Evolutionary conservation across 2,797 vertebrate species (phyloP), one percentile per base, ranked within the genome.

Genomic region (Arctocebus calabarensis): DNA sequence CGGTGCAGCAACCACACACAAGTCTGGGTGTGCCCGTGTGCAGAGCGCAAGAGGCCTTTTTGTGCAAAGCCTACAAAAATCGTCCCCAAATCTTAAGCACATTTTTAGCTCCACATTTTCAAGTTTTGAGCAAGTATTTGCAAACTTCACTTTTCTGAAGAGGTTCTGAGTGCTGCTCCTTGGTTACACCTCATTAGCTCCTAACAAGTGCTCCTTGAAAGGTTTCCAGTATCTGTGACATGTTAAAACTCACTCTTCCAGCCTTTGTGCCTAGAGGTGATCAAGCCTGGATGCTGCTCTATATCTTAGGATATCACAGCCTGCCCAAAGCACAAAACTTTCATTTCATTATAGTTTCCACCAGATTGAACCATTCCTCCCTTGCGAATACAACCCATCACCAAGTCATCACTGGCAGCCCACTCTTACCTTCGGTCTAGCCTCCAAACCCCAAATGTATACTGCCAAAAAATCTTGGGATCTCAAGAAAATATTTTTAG

Each of bases 91-190:
- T 20, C 84, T 52, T 68, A 75, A 62, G 78, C 13, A 48, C 29
- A 64, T 74, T n/a, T 66, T n/a, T 9, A 66, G 64, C 64, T 4
- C 32, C 64, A 66, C 17, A 66, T 17, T 64, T 32, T 91, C 57
- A 68, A 94, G 78, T 73, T 88, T 71, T 19, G 1, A 62, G 64
- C 37, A 62, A 94, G 91, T 73, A 85, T 96, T 92, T 92, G 70
- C 88, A 90, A 95, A 88, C 90, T 88, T 78, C 66, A 52, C 88
- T 89, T 86, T 88, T 85, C 95, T 92, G 90, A 94, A 96, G 83
- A 90, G 84, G 52, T 62, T 91, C 77, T 82, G 88, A 84, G 90
- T 64, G 82, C 73, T 79, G 73, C 45, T 94, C 66, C 92, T 85
- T 78, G 40, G 71, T 62, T 90, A 59, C 3, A 83, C 88, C 90